Base-by-base conservation (phyloP, 2,888 invertebrate genomes). In the Epirrhoe tristata region DNA sequence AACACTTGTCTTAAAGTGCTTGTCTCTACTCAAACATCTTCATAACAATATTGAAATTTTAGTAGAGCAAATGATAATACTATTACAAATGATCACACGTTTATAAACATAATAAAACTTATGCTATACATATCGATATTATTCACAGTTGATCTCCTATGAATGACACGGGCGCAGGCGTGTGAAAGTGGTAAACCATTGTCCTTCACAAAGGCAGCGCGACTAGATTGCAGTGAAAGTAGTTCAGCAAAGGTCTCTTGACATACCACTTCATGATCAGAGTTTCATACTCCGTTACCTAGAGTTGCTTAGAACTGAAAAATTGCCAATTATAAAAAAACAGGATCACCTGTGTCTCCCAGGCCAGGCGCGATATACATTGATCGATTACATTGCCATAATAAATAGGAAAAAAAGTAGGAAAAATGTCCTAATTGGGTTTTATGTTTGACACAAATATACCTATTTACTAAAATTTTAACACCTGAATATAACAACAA, bases 171-270 rank as follows among this genome's bases (percentile, higher is more conserved):
- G 79, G 79, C 76, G 80, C 78, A 75, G 82, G 82, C 83, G 85
- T 85, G 86, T 86, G 90, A 90, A 90, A 90, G 89, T 84, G 79
- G 74, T 74, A 79, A 82, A 66, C 64, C 81, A 88, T 89, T 89
- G 90, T 90, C 88, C 90, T 88, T 81, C 74, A 70, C 88, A 88
- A 88, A 87, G 74, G 78, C 77, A 79, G 76, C 74, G 81, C 81
- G 86, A 87, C 85, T 87, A 81, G 84, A 89, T 83, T 83, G 65
- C 53, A 85, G 91, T 86, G 91, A 91, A 91, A 91, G 90, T 89
- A 74, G 75, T 59, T 63, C 71, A 46, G 72, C n/a, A 78, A 77
- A 79, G 79, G 77, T 79, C 77, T 79, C 67, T 60, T 63, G 67
- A 51, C 59, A 58, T 67, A 69, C 67, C 58, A 67, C 60, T 71